These are phyloP conservation scores for Austrofundulus limnaeus DNA, from an alignment of 2,113 vertebrate genomes.

Conservation along the genomic window DNA sequence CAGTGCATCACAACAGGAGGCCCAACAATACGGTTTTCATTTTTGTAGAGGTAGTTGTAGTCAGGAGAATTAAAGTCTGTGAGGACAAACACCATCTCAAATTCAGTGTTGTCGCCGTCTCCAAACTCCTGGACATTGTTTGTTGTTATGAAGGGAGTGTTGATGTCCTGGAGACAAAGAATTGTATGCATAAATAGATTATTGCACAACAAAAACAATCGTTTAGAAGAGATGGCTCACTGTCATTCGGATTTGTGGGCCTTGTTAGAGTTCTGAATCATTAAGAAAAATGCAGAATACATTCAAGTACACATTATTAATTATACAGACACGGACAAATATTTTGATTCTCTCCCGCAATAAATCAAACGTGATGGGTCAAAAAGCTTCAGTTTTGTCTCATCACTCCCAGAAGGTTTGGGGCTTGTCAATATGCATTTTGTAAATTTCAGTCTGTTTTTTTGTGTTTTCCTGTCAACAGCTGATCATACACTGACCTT, in stretches of 20 bases:
- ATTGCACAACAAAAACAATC: not conserved
- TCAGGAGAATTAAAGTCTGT: conserved; percentile 84
- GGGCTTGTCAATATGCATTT: too few species aligned
- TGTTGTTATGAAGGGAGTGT: conserved; percentile 82
- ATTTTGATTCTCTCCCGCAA: too few species aligned
- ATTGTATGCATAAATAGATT: not conserved
- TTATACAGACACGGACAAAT: too few species aligned
- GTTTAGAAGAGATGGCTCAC: not conserved
- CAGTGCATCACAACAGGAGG: conserved; percentile 89
- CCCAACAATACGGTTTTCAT: conserved; percentile 88
- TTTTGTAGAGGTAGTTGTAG: conserved; percentile 86
- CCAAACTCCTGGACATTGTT: conserved; percentile 84
- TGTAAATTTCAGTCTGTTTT: too few species aligned
- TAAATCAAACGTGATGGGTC: too few species aligned
- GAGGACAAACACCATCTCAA: conserved; percentile 89
- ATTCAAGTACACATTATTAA: too few species aligned
- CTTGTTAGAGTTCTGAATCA: too few species aligned
- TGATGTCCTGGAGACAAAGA: conserved; percentile 83
- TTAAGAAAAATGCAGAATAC: too few species aligned
- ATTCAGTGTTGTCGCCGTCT: conserved; percentile 85
- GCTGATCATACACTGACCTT: too few species aligned
- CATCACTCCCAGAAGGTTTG: too few species aligned
- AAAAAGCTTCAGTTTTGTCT: too few species aligned
- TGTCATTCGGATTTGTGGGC: not conserved
- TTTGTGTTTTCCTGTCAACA: too few species aligned